A percentile compares a stretch with the other conserved stretches of the same genome.
phyloP scores from a whole-genome alignment of 2,797 vertebrate genomes.

The Brachymystax lenok region DNA sequence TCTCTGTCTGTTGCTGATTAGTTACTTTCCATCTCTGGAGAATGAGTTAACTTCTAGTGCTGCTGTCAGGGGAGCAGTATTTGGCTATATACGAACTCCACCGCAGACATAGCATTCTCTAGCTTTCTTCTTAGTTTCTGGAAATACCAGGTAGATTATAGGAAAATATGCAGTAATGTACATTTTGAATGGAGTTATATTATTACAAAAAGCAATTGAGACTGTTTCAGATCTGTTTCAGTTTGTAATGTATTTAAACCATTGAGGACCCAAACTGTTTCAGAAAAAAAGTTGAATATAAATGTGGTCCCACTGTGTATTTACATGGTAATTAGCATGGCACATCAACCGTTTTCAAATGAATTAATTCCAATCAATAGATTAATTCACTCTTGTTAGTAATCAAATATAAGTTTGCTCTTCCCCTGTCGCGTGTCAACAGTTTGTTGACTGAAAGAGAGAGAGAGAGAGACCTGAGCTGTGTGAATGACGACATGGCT shows the following conservation, averaged over 20 bases:
- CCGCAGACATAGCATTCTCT: not conserved
- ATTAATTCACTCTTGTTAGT: not conserved
- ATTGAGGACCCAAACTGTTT: not conserved
- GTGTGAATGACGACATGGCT: slow-evolving; percentile 18
- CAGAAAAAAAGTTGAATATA: not conserved
- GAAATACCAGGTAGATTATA: not conserved
- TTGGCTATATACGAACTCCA: not conserved
- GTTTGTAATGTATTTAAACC: not conserved
- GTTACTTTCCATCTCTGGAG: not conserved
- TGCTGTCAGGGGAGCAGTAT: not conserved
- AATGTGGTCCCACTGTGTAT: not conserved
- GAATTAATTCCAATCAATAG: not conserved
- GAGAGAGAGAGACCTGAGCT: not conserved
- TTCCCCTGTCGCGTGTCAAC: not conserved
- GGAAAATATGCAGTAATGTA: not conserved
- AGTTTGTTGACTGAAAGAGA: slow-evolving; percentile 8
- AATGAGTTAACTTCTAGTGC: not conserved
- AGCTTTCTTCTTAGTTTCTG: not conserved
- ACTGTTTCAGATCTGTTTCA: not conserved
- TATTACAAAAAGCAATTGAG: not conserved
- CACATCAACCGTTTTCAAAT: not conserved
- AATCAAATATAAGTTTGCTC: not conserved
- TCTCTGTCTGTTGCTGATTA: not conserved
- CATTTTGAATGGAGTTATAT: not conserved
- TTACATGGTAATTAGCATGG: not conserved